Evolutionary conservation across 1,140 invertebrate species (phyloP).

Genomic region (Lanistes nyassanus): DNA sequence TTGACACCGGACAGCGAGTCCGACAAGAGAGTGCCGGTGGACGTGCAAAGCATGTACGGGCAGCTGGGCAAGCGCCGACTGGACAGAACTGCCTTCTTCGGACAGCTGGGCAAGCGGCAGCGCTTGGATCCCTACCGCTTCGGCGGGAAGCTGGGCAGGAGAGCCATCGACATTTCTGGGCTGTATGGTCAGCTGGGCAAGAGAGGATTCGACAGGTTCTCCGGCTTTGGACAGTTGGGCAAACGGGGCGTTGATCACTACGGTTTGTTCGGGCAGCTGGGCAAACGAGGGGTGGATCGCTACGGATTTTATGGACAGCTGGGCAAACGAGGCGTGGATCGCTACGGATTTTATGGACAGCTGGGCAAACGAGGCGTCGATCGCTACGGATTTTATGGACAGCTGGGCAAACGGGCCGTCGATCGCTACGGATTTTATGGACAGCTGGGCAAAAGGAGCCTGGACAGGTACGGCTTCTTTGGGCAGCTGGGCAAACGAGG

Average conservation of each 20-base stretch:
- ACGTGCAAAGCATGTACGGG: background rate
- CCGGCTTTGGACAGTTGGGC: slow-evolving; percentile 1
- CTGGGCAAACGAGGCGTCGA: slow-evolving; percentile 21
- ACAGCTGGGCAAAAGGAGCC: slow-evolving; percentile 1
- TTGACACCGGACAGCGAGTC: no score
- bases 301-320: slow-evolving; percentile 3
- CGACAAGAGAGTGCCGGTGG: background rate
- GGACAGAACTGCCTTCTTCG: slow-evolving; percentile 6
- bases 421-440: slow-evolving; percentile 14
- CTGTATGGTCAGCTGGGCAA: slow-evolving; percentile 11
- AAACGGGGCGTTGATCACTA: slow-evolving; percentile 2
- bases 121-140: background rate
- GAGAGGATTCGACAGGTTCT: background rate
- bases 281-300: slow-evolving; percentile 17
- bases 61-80: slow-evolving; percentile 14
- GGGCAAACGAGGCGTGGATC: slow-evolving; percentile 16
- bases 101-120: slow-evolving; percentile 16
- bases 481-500: slow-evolving; percentile 18
- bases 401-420: slow-evolving; percentile 17
- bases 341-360: background rate
- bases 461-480: slow-evolving; percentile 12
- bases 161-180: slow-evolving; percentile 1
- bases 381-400: slow-evolving; percentile 16
- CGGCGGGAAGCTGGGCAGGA: background rate
- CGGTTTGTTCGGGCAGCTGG: background rate